Conservation (phyloP, 2,888 invertebrate species). For the Lithophane socia region DNA sequence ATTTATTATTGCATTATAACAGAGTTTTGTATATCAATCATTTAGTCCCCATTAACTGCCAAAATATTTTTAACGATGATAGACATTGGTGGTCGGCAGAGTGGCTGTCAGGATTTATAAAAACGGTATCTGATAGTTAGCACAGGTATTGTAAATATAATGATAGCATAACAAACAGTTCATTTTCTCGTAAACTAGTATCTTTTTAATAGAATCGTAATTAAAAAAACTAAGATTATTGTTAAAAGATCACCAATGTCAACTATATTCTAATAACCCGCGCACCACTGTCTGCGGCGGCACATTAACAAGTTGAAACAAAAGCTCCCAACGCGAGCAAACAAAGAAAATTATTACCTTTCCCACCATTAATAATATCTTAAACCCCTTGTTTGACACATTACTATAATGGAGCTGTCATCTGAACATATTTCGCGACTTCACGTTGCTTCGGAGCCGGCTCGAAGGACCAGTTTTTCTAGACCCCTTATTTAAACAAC, state of each 20-base stretch:
- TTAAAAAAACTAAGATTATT: background rate
- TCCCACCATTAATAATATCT: constrained; percentile 70
- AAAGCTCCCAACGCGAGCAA: constrained; percentile 50
- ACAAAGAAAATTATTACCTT: constrained; percentile 67
- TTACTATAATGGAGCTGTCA: constrained; percentile 83
- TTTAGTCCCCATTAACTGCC: background rate
- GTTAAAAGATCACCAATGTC: constrained; percentile 7
- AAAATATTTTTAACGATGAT: background rate
- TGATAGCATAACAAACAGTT: background rate
- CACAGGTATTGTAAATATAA: too few species aligned
- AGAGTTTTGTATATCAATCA: background rate
- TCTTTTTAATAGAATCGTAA: background rate
- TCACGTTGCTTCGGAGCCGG: constrained; percentile 65
- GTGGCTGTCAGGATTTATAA: background rate
- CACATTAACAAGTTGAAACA: constrained; percentile 49
- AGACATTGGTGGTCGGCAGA: background rate
- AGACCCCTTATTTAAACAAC: constrained; percentile 61
- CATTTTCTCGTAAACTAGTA: background rate
- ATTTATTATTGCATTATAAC: background rate
- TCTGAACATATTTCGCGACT: constrained; percentile 77
- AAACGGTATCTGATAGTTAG: background rate
- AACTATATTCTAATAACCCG: constrained; percentile 24
- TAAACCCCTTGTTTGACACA: constrained; percentile 74
- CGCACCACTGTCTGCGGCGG: constrained; percentile 21
- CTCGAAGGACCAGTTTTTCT: constrained; percentile 61